Conservation (phyloP, 2,888 invertebrate species). For the Agonopterix arenella region DNA sequence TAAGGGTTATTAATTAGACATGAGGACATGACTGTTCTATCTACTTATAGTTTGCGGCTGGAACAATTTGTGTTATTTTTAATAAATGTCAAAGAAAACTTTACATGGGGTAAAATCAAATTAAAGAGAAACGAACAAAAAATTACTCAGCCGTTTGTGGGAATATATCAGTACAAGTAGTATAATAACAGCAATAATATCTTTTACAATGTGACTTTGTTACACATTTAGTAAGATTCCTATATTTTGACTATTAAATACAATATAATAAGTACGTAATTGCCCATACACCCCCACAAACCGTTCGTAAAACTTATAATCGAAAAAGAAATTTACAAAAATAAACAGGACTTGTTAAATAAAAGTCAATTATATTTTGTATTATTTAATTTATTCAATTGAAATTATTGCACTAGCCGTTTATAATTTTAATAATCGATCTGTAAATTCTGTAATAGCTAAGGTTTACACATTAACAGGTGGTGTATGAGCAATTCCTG, state of each 20-base stretch:
- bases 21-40: no score
- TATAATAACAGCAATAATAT: slow-evolving; percentile 10
- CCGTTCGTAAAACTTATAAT: slow-evolving; percentile 50
- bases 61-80: no score
- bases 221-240: not conserved
- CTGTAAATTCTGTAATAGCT: slow-evolving; percentile 32
- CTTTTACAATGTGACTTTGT: slow-evolving; percentile 2
- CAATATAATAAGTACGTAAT: slow-evolving; percentile 31
- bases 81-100: no score
- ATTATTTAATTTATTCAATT: slow-evolving; percentile 57
- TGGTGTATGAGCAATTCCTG: slow-evolving; percentile 74
- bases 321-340: slow-evolving; percentile 46
- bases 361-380: slow-evolving; percentile 59
- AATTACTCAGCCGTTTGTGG: slow-evolving; percentile 55
- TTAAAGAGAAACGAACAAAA: slow-evolving; percentile 31
- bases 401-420: slow-evolving; percentile 57
- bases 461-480: slow-evolving; percentile 54
- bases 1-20: no score
- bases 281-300: slow-evolving; percentile 77
- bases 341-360: slow-evolving; percentile 66
- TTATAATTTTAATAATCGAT: slow-evolving; percentile 14
- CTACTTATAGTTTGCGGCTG: no score
- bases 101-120: slow-evolving; percentile 13
- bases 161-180: slow-evolving; percentile 62
- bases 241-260: slow-evolving; percentile 1